A percentile compares a stretch with the other conserved stretches of the same genome.
Evolutionary conservation across 2,797 vertebrate species (phyloP).

Genomic region (Parambassis ranga): DNA sequence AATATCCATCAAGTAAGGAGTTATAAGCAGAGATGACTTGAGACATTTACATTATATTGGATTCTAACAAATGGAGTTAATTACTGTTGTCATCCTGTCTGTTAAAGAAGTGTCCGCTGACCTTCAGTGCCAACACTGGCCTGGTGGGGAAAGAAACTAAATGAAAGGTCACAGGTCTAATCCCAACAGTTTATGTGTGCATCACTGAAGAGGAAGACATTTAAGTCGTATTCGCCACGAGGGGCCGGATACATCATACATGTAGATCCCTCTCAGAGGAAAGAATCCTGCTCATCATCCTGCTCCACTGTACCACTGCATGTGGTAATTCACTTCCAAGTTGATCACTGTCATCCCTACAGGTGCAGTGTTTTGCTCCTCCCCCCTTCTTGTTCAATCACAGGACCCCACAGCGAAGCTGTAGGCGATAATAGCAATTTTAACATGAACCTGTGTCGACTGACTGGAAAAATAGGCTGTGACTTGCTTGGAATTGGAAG

Average conservation of each 20-base stretch:
- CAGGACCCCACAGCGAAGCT: conserved; percentile 49
- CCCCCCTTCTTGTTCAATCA: conserved; percentile 55
- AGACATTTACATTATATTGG: conserved; percentile 64
- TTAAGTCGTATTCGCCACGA: conserved; percentile 19
- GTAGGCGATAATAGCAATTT: conserved; percentile 70
- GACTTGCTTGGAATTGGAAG: conserved; percentile 73
- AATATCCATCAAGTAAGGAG: conserved; percentile 60
- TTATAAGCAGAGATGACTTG: conserved; percentile 59
- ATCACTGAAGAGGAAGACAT: conserved; percentile 49
- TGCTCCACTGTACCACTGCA: neutral
- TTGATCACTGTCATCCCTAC: conserved; percentile 32
- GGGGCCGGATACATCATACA: conserved; percentile 27
- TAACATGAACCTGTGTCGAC: conserved; percentile 66
- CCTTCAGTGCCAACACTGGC: conserved; percentile 24
- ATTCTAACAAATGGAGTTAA: conserved; percentile 66
- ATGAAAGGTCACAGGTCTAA: conserved; percentile 64
- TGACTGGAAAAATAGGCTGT: conserved; percentile 72
- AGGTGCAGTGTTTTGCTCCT: conserved; percentile 11
- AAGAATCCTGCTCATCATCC: conserved; percentile 3
- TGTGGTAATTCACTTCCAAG: neutral
- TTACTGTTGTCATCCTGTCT: conserved; percentile 63
- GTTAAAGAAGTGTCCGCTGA: conserved; percentile 43
- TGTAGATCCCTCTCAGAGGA: conserved; percentile 21
- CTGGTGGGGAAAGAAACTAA: conserved; percentile 34
- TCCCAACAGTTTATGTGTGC: conserved; percentile 44